Evolutionary conservation across 2,797 vertebrate species (phyloP), one percentile per base, ranked within the genome.

Genomic region (Champsocephalus esox): DNA sequence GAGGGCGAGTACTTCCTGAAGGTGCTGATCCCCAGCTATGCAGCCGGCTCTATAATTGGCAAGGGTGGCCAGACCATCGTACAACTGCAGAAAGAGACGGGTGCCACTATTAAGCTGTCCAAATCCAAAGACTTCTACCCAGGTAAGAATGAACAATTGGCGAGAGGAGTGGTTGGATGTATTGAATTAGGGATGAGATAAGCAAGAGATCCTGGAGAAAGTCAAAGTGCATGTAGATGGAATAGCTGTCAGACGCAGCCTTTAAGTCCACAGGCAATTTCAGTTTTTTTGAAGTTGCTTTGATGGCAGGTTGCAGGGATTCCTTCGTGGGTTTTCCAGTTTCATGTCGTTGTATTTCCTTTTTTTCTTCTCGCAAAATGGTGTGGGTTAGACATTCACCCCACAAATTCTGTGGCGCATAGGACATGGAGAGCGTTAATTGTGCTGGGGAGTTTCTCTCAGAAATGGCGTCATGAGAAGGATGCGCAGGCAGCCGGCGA

Each of bases 41-140:
- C 97, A 2, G 97, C 97, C 1, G 97, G 97, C 88, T 98, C 97
- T 91, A 98, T 98, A 93, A 98, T 98, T 65, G 97, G 97, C 84
- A 98, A 98, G 88, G 97, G 97, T 16, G 97, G 97, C 69, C 97
- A 98, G 92, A 98, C 97, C 84, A 98, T 98, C 71, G 97, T 98
- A 82, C 97, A 98, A 91, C 93, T 98, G 77, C 97, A 98, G 94
- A 97, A 98, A 86, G 97, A 98, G 94, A 98, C 97, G 0, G 97
- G 97, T 17, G 97, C 97, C 90, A 98, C 97, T 81, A 98, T 98
- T 93, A 98, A 98, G 89, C 95, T 98, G 88, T 98, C 97, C 90
- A 98, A 98, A 95, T 98, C 97, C 93, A 98, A 98, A 96, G 97
- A 98, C 94, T 98, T 98, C 92, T 98, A 98, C 90, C 97, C 97